phyloP scores from a whole-genome alignment of 1,140 invertebrate species.

The Lepidurus arcticus region DNA sequence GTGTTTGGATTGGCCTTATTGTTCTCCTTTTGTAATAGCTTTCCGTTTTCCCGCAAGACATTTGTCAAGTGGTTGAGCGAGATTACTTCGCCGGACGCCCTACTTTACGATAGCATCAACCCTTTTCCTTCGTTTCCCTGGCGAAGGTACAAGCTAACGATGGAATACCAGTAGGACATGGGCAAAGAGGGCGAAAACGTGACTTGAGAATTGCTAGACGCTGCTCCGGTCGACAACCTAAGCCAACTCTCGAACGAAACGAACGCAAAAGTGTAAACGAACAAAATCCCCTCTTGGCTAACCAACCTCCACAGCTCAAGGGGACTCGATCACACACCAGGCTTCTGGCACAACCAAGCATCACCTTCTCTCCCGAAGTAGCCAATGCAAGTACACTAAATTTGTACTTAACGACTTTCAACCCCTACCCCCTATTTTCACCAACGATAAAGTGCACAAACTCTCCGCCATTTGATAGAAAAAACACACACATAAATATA shows the following conservation, averaged over 20 bases:
- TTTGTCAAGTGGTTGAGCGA: slow-evolving; percentile 7
- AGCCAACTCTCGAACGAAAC: background rate
- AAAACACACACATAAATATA: background rate
- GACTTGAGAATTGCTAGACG: background rate
- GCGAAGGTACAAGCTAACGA: background rate
- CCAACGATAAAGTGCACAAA: background rate
- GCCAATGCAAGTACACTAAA: background rate
- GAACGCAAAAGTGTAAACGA: background rate
- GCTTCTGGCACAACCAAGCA: background rate
- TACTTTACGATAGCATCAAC: slow-evolving; percentile 18
- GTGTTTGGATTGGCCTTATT: background rate
- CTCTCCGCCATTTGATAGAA: background rate
- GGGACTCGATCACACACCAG: background rate
- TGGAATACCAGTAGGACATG: background rate
- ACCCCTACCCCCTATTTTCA: background rate
- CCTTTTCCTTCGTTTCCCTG: background rate
- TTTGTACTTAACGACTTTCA: background rate
- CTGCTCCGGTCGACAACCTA: background rate
- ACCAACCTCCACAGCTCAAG: background rate
- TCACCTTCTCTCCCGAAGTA: background rate
- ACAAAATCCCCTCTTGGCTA: background rate
- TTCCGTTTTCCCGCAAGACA: background rate
- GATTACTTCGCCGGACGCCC: slow-evolving; percentile 1
- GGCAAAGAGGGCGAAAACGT: slow-evolving; percentile 3
- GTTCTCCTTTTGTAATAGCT: background rate